Base-by-base conservation (phyloP, 2,888 invertebrate genomes). In the Agonum fuliginosum region DNA sequence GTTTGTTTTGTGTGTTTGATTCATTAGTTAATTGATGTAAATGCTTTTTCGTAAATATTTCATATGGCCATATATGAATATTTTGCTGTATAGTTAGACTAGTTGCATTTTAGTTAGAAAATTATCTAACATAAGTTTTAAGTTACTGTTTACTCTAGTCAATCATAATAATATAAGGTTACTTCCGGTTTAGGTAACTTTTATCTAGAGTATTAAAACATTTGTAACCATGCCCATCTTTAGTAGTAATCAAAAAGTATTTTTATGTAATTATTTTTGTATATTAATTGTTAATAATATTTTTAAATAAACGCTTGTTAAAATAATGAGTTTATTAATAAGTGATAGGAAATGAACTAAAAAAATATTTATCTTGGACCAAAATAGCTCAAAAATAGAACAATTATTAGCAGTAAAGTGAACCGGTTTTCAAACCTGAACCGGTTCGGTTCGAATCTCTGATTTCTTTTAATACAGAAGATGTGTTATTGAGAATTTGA, bases 61-160 rank as follows among this genome's bases (percentile, higher is more conserved):
- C 67, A 67, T 67, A 67, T 67, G 19, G 67, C 67, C 67, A 67
- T 67, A 41, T 67, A 67, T 67, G 67, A 67, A 67, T 67, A 67
- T 20, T 67, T 22, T 67, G 67, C 67, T 41, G 12, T 19, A 62
- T 30, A 62, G 58, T 30, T 10, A 54, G 17, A n/a, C n/a, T 62
- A 62, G 58, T 30, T 30, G 30, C 30, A 37, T 8, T 37, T 37
- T n/a, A 37, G 8, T 37, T 37, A 54, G 54, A 54, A 54, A 46
- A 54, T 24, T 62, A 17, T 17, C 17, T 34, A 62, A 62, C 20
- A n/a, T 41, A 12, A 17, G n/a, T 67, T 67, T 8, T 65, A 67
- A 67, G 54, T 54, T 54, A 54, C 3, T 12, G 6, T 54, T 22
- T 67, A 67, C 67, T 67, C 67, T 67, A 67, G 67, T 67, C 67